A percentile compares a stretch with the other conserved stretches of the same genome.
Conservation (phyloP, 2,113 vertebrate species). For the Neogobius melanostomus region DNA sequence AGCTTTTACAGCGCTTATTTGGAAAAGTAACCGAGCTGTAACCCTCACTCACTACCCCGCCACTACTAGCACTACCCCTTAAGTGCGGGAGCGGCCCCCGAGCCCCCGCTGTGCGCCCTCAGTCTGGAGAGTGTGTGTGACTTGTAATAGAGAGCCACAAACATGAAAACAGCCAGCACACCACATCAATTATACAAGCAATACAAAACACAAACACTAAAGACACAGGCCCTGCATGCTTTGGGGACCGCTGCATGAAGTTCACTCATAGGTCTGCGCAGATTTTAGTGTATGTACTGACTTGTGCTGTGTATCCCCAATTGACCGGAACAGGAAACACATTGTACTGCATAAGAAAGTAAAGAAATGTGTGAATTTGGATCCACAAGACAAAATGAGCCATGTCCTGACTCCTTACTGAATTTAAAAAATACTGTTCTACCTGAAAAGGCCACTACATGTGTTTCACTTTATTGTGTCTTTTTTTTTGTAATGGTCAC, state of each 20-base stretch:
- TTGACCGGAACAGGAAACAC: background rate
- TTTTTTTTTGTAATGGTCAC: too few species aligned
- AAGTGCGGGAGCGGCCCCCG: background rate
- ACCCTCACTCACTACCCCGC: background rate
- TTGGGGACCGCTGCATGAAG: conserved; percentile 28
- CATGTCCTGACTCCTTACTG: too few species aligned
- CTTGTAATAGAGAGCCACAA: background rate
- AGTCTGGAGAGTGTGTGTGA: background rate
- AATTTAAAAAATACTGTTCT: too few species aligned
- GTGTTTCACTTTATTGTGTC: too few species aligned
- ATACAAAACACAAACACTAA: conserved; percentile 20
- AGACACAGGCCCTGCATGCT: conserved; percentile 7
- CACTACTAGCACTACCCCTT: background rate
- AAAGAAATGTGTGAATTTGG: too few species aligned
- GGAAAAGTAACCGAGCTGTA: background rate
- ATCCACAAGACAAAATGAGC: too few species aligned
- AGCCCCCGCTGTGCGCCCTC: background rate
- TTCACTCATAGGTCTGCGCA: conserved; percentile 1
- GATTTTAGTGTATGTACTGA: background rate
- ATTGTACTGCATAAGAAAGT: background rate
- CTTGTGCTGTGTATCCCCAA: background rate
- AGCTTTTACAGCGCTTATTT: conserved; percentile 1
- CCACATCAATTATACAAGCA: conserved; percentile 23
- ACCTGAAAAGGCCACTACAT: too few species aligned
- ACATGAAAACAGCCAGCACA: background rate